Evolutionary conservation across 2,113 vertebrate genomes (phyloP), one percentile per base, ranked within the genome.

Genomic region (Callochromis pleurospilus): DNA sequence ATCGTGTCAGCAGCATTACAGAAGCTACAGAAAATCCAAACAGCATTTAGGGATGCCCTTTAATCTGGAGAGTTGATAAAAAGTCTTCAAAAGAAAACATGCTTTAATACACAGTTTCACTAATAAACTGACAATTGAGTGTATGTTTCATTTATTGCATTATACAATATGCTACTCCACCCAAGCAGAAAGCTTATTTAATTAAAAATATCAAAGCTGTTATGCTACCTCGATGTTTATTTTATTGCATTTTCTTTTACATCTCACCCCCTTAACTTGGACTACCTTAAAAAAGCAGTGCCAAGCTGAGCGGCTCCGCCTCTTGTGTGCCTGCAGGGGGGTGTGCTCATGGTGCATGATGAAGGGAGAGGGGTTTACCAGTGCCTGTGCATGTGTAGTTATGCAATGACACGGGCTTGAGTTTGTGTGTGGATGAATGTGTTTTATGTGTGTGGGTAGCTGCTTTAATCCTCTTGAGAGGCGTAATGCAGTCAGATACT

Each of bases 351-450:
- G 93, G 82, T 91, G 94, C 91, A 94, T 90, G 91, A 95, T 87
- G 87, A 88, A 86, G 89, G 85, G 53, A 88, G 29, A 68, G 75
- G 86, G 88, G 85, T 60, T 70, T 88, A 92, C 95, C 96, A 94
- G 90, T 96, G 96, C 92, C 92, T 92, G 90, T 92, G 95, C 96
- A 96, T 96, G 95, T 96, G 95, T 94, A 96, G 95, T 97, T 97
- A 97, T 95, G 96, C 94, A 96, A 97, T 94, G 75, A 89, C 93
- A 83, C 75, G 82, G 88, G 86, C 83, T 88, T 89, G 91, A 79
- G 88, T 92, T 36, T 90, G 79, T 84, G 79, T 80, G 54, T 89
- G 11, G 70, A 17, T 81, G 58, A 36, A 42, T 79, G 68, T 42
- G 82, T 81, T 77, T 84, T 40, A 21, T 56, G 9, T 62, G 65